Evolutionary conservation across 2,797 vertebrate species (phyloP).

Genomic region (Calcarius lapponicus): DNA sequence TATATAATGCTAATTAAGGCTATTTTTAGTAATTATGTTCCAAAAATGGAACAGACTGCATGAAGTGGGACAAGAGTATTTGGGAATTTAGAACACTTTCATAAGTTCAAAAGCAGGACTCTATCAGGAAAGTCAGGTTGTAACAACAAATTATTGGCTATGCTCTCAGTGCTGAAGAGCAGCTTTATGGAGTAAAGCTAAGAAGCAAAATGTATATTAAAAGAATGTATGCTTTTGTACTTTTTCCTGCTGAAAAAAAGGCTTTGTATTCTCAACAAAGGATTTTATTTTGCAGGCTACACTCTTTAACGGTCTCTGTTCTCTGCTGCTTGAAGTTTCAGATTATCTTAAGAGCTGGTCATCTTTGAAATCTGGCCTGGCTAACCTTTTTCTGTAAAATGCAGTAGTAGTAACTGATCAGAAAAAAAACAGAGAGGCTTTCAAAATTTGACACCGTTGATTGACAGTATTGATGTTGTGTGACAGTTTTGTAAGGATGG

Average conservation of each 20-base stretch:
- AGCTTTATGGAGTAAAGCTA: slow-evolving; percentile 25
- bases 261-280: slow-evolving; percentile 55
- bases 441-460: neutral
- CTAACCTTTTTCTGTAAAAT: slow-evolving; percentile 26
- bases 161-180: neutral
- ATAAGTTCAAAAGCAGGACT: slow-evolving; percentile 2
- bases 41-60: neutral
- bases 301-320: neutral
- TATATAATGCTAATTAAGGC: neutral
- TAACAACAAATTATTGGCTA: neutral
- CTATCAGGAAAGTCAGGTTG: neutral
- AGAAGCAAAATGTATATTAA: slow-evolving; percentile 62
- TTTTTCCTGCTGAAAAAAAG: neutral
- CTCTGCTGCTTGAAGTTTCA: slow-evolving; percentile 41
- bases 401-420: neutral
- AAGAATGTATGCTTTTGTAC: slow-evolving; percentile 32
- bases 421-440: neutral
- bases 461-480: neutral
- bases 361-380: slow-evolving; percentile 51
- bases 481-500: neutral
- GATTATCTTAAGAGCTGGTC: slow-evolving; percentile 48
- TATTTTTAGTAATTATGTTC: neutral
- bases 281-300: slow-evolving; percentile 39
- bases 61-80: neutral
- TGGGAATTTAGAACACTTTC: slow-evolving; percentile 6